Evolutionary conservation across 2,113 vertebrate genomes (phyloP).

Genomic region (Catagonus wagneri): DNA sequence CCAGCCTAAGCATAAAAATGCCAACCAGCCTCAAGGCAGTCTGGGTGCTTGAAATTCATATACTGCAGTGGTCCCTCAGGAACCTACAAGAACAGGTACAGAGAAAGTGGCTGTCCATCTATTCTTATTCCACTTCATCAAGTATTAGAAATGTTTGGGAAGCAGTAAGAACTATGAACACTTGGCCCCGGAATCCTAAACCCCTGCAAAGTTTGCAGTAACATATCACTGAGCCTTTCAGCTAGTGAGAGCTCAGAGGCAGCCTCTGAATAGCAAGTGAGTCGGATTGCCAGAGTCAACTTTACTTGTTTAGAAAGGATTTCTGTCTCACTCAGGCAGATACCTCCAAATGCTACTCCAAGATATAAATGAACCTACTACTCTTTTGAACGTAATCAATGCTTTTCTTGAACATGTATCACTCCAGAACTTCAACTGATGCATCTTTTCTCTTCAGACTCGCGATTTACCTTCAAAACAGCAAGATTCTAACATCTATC

Average conservation of each 20-base stretch:
- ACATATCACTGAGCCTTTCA: not conserved
- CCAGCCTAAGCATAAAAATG: not conserved
- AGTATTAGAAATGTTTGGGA: not conserved
- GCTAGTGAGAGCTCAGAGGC: not conserved
- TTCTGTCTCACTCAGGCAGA: conserved; percentile 10
- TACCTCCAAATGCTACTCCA: not conserved
- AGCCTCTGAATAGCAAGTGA: not conserved
- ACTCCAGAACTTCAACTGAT: conserved; percentile 30
- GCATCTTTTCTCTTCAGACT: conserved; percentile 23
- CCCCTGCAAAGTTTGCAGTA: not conserved
- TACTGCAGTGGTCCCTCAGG: not conserved
- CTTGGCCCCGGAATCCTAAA: not conserved
- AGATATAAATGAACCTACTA: not conserved
- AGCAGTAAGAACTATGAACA: not conserved
- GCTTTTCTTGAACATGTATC: not conserved
- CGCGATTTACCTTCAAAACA: not conserved
- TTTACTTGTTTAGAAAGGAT: conserved; percentile 9
- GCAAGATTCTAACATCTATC: not conserved
- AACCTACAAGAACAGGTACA: not conserved
- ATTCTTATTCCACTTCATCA: not conserved
- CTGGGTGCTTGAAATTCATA: not conserved
- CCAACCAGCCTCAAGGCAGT: not conserved
- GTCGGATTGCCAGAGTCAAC: not conserved
- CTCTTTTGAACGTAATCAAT: conserved; percentile 18
- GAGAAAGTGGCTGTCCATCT: not conserved